Conservation (phyloP, 2,888 invertebrate genomes). For the Lysandra bellargus region DNA sequence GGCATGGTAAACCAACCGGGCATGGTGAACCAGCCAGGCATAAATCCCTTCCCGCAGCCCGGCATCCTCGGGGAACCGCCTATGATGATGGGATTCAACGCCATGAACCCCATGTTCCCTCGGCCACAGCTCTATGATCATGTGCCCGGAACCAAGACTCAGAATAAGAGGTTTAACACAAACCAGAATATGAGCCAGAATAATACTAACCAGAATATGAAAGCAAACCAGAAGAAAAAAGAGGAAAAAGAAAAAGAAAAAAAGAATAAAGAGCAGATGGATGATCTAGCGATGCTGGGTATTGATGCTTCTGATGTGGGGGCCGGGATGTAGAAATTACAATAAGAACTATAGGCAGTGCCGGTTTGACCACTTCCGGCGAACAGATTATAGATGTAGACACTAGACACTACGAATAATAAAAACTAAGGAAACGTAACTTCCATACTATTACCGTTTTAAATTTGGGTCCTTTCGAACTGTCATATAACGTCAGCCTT, state of each 20-base stretch:
- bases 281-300: constrained; percentile 91
- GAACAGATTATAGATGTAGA: no score
- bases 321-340: constrained; percentile 60
- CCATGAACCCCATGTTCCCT: constrained; percentile 58
- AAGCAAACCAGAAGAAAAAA: constrained; percentile 40
- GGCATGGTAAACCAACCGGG: no score
- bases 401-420: no score
- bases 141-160: constrained; percentile 53
- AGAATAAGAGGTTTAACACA: constrained; percentile 38
- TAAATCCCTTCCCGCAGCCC: constrained; percentile 40
- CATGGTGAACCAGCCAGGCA: no score
- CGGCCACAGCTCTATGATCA: constrained; percentile 66
- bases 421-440: no score
- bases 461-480: no score
- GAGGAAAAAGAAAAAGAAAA: constrained; percentile 32
- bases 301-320: constrained; percentile 91
- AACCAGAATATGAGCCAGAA: constrained; percentile 37
- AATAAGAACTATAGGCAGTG: background rate
- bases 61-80: constrained; percentile 47
- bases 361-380: no score
- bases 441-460: no score
- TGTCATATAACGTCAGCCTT: no score
- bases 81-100: constrained; percentile 66
- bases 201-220: constrained; percentile 37
- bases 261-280: constrained; percentile 79